Evolutionary conservation across 1,140 invertebrate species (phyloP), one percentile per base, ranked within the genome.

Genomic region (Antheraea pernyi): DNA sequence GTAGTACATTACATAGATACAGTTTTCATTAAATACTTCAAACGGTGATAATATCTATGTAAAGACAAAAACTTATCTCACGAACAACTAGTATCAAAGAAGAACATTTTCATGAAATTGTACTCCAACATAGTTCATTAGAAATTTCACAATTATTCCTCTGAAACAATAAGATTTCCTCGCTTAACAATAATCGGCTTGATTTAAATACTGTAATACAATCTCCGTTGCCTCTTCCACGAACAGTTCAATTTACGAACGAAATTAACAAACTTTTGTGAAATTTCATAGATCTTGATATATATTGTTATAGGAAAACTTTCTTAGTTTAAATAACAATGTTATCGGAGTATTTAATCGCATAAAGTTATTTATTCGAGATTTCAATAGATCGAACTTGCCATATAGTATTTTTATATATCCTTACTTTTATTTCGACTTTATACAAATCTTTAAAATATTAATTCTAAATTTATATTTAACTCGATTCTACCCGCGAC

Each of bases 121-220:
- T 13, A 61, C 19, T 22, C 7, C 8, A 9, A 22, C 19, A 9
- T 61, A 61, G 36, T 36, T 61, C 46, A 53, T 53, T 53, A 16
- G 0, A 53, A 53, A 9, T 53, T 53, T 53, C 46, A 53, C 46
- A 53, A 53, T 53, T 53, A 53, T 53, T 53, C 46, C 46, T 53
- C 46, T 53, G 46, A 53, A 53, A 53, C 46, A 53, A 53, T 53
- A 53, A 53, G 46, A 53, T 53, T 53, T 53, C 46, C 46, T 53
- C 46, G 46, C 46, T 53, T 53, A 53, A 53, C 46, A 53, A 53
- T 53, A 53, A 53, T 53, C 46, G 16, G 13, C 46, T 53, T 53
- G 46, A 53, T 53, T 53, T 53, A 53, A 53, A 53, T 53, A 53
- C 46, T 53, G 11, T 53, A 53, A 16, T 53, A 53, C 46, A 53